Evolutionary conservation across 2,888 invertebrate genomes (phyloP), one percentile per base, ranked within the genome.

Genomic region (Agrilus biguttatus): DNA sequence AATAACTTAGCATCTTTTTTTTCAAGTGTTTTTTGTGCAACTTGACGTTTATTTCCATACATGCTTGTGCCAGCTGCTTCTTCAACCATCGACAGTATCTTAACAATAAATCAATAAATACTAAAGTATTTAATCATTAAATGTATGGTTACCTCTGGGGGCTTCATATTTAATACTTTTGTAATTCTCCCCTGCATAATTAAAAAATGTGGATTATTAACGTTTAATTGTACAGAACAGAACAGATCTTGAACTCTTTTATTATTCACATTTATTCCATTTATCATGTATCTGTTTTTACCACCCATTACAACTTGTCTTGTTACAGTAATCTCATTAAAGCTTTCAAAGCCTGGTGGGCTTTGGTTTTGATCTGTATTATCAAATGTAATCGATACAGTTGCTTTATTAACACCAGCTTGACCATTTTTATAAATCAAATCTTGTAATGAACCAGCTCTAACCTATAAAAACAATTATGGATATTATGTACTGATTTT

Each of bases 171-270:
- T 21, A 98, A 71, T 2, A 99, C 97, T 72, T 98, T 97, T 2
- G 97, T 97, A 52, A 98, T 95, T 50, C 93, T 78, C 0, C 98
- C 98, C 73, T 98, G 98, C 97, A 98, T 97, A 58, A 99, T 98
- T 33, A 98, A 77, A 68, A 97, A 98, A 65, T 98, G 96, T 0
- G 98, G 98, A 70, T 98, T 98, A 69, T 98, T 98, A 2, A 99
- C 92, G 60, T 99, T 99, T 34, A 98, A 71, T 61, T 96, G 95
- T 6, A 98, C 85, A 0, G 95, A 92, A 55, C 92, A 89, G 67
- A 98, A 98, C 60, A 99, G 71, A 66, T 98, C 98, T 35, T 83
- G 81, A 1, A 97, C 88, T 53, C 87, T 73, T 59, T 87, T 90
- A 67, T 91, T 91, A 50, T 83, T 85, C 0, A 91, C 93, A 57